A percentile compares a stretch with the other conserved stretches of the same genome.
phyloP scores from a whole-genome alignment of 2,888 invertebrate species.

The Schizaphis graminum region DNA sequence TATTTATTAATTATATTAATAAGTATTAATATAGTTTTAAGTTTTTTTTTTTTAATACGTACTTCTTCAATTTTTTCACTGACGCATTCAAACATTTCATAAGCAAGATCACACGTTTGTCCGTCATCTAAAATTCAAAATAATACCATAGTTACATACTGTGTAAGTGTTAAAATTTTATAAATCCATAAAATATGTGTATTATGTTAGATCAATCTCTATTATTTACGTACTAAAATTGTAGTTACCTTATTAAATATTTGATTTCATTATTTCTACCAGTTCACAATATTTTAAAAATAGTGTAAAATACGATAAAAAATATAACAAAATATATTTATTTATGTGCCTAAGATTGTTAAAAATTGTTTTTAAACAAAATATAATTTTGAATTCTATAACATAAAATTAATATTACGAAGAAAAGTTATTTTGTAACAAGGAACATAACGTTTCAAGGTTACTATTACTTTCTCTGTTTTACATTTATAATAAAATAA shows the following conservation, averaged over 20 bases:
- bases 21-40: neutral
- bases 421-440: neutral
- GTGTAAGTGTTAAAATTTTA: neutral
- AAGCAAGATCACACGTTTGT: conserved; percentile 82
- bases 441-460: neutral
- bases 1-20: neutral
- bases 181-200: neutral
- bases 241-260: neutral
- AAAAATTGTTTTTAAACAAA: neutral
- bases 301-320: neutral
- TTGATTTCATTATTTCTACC: neutral
- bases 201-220: neutral
- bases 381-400: neutral
- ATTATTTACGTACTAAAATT: neutral
- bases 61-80: conserved; percentile 81
- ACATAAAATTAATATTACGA: neutral
- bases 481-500: neutral
- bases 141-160: neutral
- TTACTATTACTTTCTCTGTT: neutral
- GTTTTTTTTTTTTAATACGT: conserved; percentile 57
- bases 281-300: neutral
- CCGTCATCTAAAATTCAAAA: conserved; percentile 76
- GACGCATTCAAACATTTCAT: conserved; percentile 84
- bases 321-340: neutral
- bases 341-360: neutral